Conservation (phyloP, 2,797 vertebrate species). For the Sphenodon punctatus region DNA sequence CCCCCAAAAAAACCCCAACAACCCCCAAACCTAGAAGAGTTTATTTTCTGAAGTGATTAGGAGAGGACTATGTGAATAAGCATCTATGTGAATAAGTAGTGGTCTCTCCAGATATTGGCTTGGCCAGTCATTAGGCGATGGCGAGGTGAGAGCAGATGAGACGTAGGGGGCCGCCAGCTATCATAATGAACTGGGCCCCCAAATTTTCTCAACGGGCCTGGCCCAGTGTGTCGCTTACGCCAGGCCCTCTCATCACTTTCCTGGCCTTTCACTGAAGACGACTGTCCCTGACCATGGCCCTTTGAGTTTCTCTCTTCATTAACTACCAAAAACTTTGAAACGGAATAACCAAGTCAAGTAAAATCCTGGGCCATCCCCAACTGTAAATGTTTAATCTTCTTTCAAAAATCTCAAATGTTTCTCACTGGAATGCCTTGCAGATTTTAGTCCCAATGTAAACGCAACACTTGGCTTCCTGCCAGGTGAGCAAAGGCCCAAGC, state of each 20-base stretch:
- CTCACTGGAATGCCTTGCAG: neutral
- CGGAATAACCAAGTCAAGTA: neutral
- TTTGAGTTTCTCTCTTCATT: neutral
- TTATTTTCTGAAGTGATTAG: too few relatives aligned
- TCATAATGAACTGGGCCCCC: too few relatives aligned
- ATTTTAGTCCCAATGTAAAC: neutral
- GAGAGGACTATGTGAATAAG: too few relatives aligned
- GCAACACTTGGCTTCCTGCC: neutral
- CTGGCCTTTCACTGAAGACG: neutral
- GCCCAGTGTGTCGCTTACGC: neutral
- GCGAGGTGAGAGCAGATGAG: too few relatives aligned
- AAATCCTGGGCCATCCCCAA: neutral
- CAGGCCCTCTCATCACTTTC: neutral
- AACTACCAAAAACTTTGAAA: neutral
- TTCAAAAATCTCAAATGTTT: neutral
- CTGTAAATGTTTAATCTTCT: neutral
- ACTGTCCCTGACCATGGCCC: neutral
- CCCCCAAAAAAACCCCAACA: too few relatives aligned
- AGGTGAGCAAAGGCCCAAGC: neutral
- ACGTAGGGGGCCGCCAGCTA: too few relatives aligned
- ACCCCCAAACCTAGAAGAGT: too few relatives aligned
- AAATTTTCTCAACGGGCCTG: too few relatives aligned
- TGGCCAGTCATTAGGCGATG: too few relatives aligned
- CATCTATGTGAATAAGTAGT: too few relatives aligned
- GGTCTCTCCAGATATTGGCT: too few relatives aligned